Conservation (phyloP, 2,797 vertebrate species). For the Aphelocoma californica region DNA sequence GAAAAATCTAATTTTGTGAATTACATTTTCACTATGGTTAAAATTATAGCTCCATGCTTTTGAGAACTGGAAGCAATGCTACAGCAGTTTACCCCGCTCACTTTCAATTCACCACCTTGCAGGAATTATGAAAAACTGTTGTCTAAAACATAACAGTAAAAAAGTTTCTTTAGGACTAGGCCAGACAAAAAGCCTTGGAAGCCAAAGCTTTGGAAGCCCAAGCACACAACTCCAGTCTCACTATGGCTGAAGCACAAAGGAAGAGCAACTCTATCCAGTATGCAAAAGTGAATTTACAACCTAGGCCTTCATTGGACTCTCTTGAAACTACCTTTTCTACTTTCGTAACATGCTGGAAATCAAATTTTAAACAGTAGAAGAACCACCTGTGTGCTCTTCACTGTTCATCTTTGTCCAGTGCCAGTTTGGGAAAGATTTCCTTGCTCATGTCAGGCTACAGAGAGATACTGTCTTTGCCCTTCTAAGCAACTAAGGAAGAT, state of each 20-base stretch:
- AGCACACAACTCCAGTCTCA: neutral
- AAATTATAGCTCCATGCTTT: neutral
- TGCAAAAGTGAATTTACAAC: neutral
- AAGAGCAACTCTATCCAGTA: neutral
- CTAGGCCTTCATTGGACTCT: neutral
- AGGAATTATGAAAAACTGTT: neutral
- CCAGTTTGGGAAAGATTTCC: neutral
- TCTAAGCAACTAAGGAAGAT: neutral
- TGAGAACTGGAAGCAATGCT: neutral
- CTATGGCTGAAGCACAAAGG: neutral
- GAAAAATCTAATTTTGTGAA: neutral
- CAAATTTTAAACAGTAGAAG: neutral
- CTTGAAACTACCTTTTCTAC: neutral
- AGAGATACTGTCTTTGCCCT: neutral
- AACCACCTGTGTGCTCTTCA: neutral
- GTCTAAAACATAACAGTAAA: neutral
- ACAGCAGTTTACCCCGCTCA: neutral
- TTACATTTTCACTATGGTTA: neutral
- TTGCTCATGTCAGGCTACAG: neutral
- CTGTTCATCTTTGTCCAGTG: neutral
- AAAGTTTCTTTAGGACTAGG: neutral
- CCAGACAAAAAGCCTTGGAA: neutral
- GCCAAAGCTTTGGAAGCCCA: neutral
- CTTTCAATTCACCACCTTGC: neutral
- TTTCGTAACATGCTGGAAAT: neutral